phyloP scores from a whole-genome alignment of 2,888 invertebrate genomes.

The Thumatha senex region DNA sequence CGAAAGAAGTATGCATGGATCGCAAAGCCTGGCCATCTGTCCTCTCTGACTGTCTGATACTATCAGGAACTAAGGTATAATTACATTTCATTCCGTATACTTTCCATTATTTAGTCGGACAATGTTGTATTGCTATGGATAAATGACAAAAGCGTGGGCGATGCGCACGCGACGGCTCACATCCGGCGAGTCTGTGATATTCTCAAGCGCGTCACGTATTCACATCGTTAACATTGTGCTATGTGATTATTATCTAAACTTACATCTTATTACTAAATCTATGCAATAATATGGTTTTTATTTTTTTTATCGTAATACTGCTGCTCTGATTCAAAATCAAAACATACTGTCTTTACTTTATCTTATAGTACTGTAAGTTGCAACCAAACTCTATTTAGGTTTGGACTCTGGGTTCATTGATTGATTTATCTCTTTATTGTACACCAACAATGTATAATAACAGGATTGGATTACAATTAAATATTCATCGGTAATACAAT shows the following conservation, averaged over 20 bases:
- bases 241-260: slow-evolving; percentile 5
- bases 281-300: background rate
- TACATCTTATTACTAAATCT: slow-evolving; percentile 2
- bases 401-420: too few relatives aligned
- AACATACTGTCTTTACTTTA: too few relatives aligned
- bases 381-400: too few relatives aligned
- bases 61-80: background rate
- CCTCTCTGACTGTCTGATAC: too few relatives aligned
- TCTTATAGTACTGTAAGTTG: too few relatives aligned
- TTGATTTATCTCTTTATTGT: too few relatives aligned
- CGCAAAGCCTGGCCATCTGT: too few relatives aligned
- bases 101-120: slow-evolving; percentile 52
- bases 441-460: too few relatives aligned
- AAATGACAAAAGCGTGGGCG: slow-evolving; percentile 41
- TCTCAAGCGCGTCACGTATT: slow-evolving; percentile 51
- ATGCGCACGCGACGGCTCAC: slow-evolving; percentile 52
- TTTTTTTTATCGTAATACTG: background rate
- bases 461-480: too few relatives aligned
- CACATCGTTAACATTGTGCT: slow-evolving; percentile 22
- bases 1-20: too few relatives aligned
- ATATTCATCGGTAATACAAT: too few relatives aligned
- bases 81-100: slow-evolving; percentile 19
- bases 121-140: slow-evolving; percentile 27
- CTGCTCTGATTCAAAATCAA: background rate
- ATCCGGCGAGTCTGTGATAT: slow-evolving; percentile 58